These are phyloP conservation scores for Xiphorhynchus elegans DNA, from an alignment of 2,113 vertebrate genomes.

Conservation along the genomic window DNA sequence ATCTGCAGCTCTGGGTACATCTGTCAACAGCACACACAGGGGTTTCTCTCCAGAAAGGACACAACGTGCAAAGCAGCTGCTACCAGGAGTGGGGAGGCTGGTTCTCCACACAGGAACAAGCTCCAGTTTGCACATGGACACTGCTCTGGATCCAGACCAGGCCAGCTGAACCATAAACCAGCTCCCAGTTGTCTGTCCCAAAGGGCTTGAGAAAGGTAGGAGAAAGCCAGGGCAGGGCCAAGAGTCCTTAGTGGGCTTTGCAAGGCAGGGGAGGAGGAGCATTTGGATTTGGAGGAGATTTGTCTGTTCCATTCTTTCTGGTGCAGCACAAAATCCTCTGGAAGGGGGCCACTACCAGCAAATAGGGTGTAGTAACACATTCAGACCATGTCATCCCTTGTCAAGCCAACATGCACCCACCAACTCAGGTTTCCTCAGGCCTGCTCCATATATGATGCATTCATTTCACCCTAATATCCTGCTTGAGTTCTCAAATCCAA, in stretches of 20 bases:
- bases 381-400: background rate
- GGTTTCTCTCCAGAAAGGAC: background rate
- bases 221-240: background rate
- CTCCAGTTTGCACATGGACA: background rate
- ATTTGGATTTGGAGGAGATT: background rate
- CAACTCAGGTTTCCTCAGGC: background rate
- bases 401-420: background rate
- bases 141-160: background rate
- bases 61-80: background rate
- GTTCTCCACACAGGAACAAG: background rate
- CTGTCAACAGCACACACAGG: slow-evolving; percentile 58
- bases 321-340: background rate
- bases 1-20: slow-evolving; percentile 97
- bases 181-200: background rate
- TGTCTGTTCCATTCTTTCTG: background rate
- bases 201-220: background rate
- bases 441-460: background rate
- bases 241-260: background rate
- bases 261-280: rapidly evolving
- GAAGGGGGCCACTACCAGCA: background rate
- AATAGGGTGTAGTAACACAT: background rate
- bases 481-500: background rate
- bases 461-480: background rate
- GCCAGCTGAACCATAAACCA: background rate
- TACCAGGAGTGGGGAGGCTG: background rate